These are phyloP conservation scores for Notiomystis cincta DNA, from an alignment of 2,113 vertebrate genomes.

Conservation along the genomic window DNA sequence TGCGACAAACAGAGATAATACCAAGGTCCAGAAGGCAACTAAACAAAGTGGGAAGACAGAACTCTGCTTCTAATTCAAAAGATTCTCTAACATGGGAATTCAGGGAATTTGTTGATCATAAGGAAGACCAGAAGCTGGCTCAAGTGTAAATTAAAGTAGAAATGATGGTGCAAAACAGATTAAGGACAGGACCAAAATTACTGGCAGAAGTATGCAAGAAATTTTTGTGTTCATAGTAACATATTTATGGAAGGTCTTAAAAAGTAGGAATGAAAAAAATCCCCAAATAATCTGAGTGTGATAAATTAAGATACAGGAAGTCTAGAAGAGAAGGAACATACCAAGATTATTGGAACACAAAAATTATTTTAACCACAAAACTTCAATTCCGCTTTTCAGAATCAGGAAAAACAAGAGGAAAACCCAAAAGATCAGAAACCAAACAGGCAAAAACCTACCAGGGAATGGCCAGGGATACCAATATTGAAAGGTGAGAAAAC, in stretches of 20 bases:
- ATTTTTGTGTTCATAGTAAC: background rate
- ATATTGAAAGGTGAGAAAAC: background rate
- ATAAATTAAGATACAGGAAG: background rate
- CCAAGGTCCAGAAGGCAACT: background rate
- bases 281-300: accelerated
- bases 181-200: background rate
- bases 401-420: background rate
- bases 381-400: background rate
- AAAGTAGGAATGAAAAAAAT: background rate
- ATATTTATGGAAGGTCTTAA: background rate
- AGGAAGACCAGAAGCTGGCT: background rate
- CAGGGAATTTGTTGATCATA: background rate
- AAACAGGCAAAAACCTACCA: background rate
- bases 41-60: background rate
- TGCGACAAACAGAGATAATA: background rate
- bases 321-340: background rate
- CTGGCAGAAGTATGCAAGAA: background rate
- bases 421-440: background rate
- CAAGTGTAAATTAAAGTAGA: background rate
- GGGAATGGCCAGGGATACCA: background rate
- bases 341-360: background rate
- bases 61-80: background rate
- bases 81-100: background rate
- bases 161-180: background rate
- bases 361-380: background rate